Evolutionary conservation across 2,797 vertebrate species (phyloP).

Genomic region (Emydoidea blandingii): DNA sequence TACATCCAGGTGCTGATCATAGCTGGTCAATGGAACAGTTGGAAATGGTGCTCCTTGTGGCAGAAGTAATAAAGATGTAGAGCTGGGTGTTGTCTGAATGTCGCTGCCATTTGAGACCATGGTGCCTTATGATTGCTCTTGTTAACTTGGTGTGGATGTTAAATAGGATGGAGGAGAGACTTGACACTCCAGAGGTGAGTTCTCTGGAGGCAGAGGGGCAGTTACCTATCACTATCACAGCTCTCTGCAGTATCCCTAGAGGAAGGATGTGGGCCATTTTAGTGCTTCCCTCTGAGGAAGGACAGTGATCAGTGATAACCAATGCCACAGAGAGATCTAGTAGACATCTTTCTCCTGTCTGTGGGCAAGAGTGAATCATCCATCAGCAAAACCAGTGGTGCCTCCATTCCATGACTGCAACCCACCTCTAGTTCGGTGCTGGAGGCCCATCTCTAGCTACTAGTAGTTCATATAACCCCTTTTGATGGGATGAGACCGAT

Average conservation of each 20-base stretch:
- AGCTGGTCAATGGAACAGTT: background rate
- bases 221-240: background rate
- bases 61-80: background rate
- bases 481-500: background rate
- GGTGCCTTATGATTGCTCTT: background rate
- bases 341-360: background rate
- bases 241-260: background rate
- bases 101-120: background rate
- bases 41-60: background rate
- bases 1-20: background rate
- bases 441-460: background rate
- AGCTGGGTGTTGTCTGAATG: background rate
- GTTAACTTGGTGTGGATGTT: background rate
- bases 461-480: background rate
- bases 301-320: background rate
- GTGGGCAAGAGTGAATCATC: background rate
- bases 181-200: background rate
- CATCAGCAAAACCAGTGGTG: background rate
- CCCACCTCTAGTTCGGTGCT: background rate
- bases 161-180: background rate
- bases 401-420: background rate
- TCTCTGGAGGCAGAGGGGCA: background rate
- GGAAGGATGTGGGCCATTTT: background rate
- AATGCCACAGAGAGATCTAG: background rate
- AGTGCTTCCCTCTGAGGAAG: background rate